Evolutionary conservation across 2,888 invertebrate genomes (phyloP).

Genomic region (Polymixis flavicincta): DNA sequence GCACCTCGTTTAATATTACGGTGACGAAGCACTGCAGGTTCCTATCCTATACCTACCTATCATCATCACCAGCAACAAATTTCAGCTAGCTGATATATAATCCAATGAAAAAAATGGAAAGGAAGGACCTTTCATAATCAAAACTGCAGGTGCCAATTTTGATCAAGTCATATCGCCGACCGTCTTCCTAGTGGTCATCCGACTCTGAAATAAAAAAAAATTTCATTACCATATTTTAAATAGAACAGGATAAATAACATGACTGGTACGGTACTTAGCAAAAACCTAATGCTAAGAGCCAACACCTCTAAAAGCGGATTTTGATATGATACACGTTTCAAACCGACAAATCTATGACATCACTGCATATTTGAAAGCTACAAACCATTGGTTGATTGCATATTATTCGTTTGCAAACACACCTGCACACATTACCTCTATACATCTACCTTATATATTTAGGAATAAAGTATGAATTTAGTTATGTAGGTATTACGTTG

Average conservation of each 20-base stretch:
- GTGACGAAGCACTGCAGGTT: not conserved
- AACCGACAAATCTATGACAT: slow-evolving; percentile 63
- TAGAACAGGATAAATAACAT: not conserved
- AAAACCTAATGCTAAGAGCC: slow-evolving; percentile 16
- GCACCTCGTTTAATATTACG: not conserved
- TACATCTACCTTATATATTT: slow-evolving; percentile 31
- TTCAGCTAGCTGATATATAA: not conserved
- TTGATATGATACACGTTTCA: slow-evolving; percentile 41
- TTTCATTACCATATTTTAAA: too few species aligned
- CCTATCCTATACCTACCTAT: not conserved
- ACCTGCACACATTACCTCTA: slow-evolving; percentile 18
- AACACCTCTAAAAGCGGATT: slow-evolving; percentile 34
- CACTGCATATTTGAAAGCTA: slow-evolving; percentile 61
- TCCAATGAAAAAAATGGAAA: not conserved
- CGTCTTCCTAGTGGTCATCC: not conserved
- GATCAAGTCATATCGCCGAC: too few species aligned
- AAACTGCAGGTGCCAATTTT: not conserved
- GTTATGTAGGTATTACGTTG: not conserved
- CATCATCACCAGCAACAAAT: not conserved
- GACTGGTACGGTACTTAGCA: slow-evolving; percentile 13
- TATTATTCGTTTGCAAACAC: slow-evolving; percentile 36
- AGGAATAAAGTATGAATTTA: slow-evolving; percentile 29
- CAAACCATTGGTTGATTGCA: slow-evolving; percentile 57
- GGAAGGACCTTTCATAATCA: not conserved
- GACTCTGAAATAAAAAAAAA: slow-evolving; percentile 2